Conservation (phyloP, 2,888 invertebrate genomes). For the Campoplex capitator region DNA sequence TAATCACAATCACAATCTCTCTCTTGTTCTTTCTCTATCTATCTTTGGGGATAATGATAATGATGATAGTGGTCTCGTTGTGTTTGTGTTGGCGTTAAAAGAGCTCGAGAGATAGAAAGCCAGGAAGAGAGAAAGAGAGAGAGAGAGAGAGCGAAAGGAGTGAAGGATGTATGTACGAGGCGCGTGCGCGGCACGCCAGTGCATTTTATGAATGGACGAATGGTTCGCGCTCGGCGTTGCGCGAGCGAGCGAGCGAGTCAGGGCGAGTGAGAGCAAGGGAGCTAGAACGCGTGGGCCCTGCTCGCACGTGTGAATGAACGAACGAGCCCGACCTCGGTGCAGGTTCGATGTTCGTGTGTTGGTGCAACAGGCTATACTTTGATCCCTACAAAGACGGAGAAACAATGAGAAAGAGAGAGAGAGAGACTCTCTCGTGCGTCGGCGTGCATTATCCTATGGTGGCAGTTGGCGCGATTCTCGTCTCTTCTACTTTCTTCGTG, state of each 20-base stretch:
- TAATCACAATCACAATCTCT: too few species aligned
- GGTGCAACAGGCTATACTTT: constrained; percentile 52
- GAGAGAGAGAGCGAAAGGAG: constrained; percentile 8
- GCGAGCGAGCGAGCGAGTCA: constrained; percentile 69
- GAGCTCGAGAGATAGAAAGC: not conserved
- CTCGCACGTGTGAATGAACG: constrained; percentile 74
- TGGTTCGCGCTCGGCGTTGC: constrained; percentile 65
- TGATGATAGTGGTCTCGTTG: constrained; percentile 13
- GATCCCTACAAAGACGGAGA: not conserved
- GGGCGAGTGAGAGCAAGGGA: constrained; percentile 37
- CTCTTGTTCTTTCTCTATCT: too few species aligned
- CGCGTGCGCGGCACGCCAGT: constrained; percentile 74
- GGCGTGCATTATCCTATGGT: constrained; percentile 56
- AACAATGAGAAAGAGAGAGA: constrained; percentile 12
- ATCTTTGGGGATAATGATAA: constrained; percentile 27
- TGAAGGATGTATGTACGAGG: constrained; percentile 59
- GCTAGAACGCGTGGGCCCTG: constrained; percentile 31
- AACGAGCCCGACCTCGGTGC: constrained; percentile 73
- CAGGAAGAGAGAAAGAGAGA: not conserved
- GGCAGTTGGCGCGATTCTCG: constrained; percentile 25
- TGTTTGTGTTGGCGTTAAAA: constrained; percentile 29
- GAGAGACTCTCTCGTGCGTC: constrained; percentile 58
- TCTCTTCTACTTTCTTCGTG: constrained; percentile 28
- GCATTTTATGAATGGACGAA: constrained; percentile 79
- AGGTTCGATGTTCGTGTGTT: constrained; percentile 45